phyloP scores from a whole-genome alignment of 1,140 invertebrate genomes.

The Cecropterus lyciades region DNA sequence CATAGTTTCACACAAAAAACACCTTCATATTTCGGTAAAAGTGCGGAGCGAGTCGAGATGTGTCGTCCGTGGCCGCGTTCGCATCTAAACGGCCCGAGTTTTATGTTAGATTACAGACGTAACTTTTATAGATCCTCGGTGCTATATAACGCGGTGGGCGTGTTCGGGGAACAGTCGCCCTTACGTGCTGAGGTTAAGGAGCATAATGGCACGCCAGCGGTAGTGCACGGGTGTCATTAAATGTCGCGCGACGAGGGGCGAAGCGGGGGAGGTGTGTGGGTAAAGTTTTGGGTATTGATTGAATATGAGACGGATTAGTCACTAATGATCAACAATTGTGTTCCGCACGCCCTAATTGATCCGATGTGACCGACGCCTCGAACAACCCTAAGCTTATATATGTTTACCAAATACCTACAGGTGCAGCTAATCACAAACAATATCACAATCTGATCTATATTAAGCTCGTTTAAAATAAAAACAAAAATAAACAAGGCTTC shows the following conservation, averaged over 20 bases:
- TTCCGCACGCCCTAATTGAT: conserved; percentile 56
- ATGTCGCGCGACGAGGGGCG: conserved; percentile 81
- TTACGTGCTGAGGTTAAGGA: conserved; percentile 60
- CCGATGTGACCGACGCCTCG: background rate
- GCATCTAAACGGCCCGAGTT: conserved; percentile 84
- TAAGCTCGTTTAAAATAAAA: background rate
- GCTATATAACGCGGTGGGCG: conserved; percentile 83
- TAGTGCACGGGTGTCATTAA: conserved; percentile 83
- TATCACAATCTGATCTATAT: background rate
- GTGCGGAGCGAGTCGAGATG: conserved; percentile 82
- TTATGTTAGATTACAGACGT: conserved; percentile 85
- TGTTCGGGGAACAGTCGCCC: conserved; percentile 64
- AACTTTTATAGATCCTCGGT: conserved; percentile 84
- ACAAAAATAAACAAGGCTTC: background rate
- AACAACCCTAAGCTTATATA: background rate
- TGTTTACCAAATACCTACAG: background rate
- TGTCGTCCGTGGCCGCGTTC: conserved; percentile 83
- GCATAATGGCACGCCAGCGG: conserved; percentile 54
- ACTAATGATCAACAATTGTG: conserved; percentile 82
- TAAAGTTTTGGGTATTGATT: conserved; percentile 84
- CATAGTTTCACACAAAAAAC: conserved; percentile 72
- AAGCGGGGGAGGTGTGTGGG: conserved; percentile 76
- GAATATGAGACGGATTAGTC: conserved; percentile 83
- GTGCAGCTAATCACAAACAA: background rate
- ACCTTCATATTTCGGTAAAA: conserved; percentile 79